phyloP scores from a whole-genome alignment of 2,113 vertebrate genomes.

The Plecotus auritus region DNA sequence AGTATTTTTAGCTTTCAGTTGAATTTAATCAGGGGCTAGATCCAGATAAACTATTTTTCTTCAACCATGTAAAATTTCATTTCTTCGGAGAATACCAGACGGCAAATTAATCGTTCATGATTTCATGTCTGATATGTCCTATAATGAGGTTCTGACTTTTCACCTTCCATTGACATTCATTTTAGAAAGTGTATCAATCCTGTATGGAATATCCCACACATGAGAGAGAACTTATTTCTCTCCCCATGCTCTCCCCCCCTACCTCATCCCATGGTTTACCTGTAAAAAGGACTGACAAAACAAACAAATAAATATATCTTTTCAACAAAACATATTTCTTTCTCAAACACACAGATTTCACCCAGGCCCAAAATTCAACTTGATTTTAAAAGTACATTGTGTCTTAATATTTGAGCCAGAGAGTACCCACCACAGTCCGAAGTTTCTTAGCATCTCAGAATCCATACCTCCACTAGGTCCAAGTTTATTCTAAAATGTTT shows the following conservation, averaged over 20 bases:
- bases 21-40: neutral
- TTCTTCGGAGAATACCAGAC: neutral
- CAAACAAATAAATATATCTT: neutral
- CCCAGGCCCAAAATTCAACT: neutral
- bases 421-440: neutral
- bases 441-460: neutral
- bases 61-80: neutral
- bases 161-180: neutral
- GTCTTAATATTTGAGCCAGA: neutral
- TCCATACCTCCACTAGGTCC: neutral
- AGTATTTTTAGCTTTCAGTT: neutral
- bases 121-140: neutral
- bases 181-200: neutral
- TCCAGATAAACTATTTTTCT: neutral
- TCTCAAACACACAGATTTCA: neutral
- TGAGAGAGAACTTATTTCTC: neutral
- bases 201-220: neutral
- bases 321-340: constrained; percentile 34
- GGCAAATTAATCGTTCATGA: neutral
- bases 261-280: neutral
- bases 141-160: neutral
- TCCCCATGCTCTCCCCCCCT: neutral
- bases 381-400: neutral
- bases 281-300: neutral
- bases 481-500: neutral